These are phyloP conservation scores for Biston stratarius DNA, from an alignment of 2,888 invertebrate species.

Conservation along the genomic window DNA sequence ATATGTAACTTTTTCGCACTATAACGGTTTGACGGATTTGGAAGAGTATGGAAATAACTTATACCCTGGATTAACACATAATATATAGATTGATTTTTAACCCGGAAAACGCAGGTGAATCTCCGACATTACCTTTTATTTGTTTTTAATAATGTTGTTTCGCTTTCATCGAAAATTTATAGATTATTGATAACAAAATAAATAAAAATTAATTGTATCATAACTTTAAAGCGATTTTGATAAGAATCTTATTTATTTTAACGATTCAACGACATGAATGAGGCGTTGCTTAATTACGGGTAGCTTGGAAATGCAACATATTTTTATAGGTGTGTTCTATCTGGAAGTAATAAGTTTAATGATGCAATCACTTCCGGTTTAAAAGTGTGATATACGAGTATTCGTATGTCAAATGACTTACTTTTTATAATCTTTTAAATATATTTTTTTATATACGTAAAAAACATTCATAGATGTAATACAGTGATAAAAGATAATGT, in stretches of 20 bases:
- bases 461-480: too few species aligned
- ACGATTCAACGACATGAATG: slow-evolving; percentile 14
- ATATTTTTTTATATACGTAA: too few species aligned
- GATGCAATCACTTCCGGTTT: slow-evolving; percentile 6
- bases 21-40: too few species aligned
- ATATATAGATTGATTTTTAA: too few species aligned
- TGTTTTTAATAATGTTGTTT: not conserved
- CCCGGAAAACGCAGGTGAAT: too few species aligned
- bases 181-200: not conserved
- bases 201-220: slow-evolving; percentile 3
- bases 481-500: too few species aligned
- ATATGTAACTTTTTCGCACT: too few species aligned
- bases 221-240: not conserved
- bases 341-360: slow-evolving; percentile 16
- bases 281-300: slow-evolving; percentile 29
- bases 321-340: slow-evolving; percentile 34
- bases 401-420: slow-evolving; percentile 17
- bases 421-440: slow-evolving; percentile 13
- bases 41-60: too few species aligned
- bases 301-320: slow-evolving; percentile 19
- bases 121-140: too few species aligned
- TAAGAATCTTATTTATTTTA: slow-evolving; percentile 18
- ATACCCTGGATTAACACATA: too few species aligned
- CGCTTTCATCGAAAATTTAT: not conserved
- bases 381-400: not conserved